Evolutionary conservation across 2,888 invertebrate species (phyloP), one percentile per base, ranked within the genome.

Genomic region (Rhagonycha fulva): DNA sequence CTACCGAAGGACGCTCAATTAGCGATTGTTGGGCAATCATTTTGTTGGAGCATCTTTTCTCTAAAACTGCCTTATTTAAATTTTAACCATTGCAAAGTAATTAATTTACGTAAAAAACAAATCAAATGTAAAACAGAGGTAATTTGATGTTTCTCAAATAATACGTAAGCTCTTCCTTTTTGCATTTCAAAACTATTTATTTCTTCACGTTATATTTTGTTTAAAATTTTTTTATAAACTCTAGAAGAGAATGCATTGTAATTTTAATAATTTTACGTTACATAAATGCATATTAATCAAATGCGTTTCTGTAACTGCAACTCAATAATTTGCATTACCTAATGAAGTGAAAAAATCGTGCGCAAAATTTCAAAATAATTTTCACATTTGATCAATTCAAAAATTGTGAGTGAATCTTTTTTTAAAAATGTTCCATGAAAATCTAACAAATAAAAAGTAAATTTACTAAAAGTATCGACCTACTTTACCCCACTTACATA

Each of bases 401-500:
- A 47, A 47, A 47, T 28, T 47, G 12, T 47, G 2, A n/a, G 47
- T n/a, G 47, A 47, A n/a, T 47, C 47, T 47, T 5, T n/a, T 47
- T 47, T 47, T 47, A 7, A 47, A 28, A 47, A 47, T 47, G 47
- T 47, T n/a, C 47, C 47, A 47, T 47, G 47, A 47, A 47, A 47
- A 47, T 0, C 47, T n/a, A 47, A 62, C 14, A 23, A 68, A 28
- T 68, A 28, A 28, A 67, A 61, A 62, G 62, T 60, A 24, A 60
- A 61, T 68, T 14, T 28, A 47, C 47, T 47, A 47, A 47, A 71
- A 70, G 68, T 47, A 32, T 62, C 74, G 71, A 74, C 74, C 74
- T 74, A 74, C 71, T 71, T 74, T 71, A 62, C 74, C 74, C 74
- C 74, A 71, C 74, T 70, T 14, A 32, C 62, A 26, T 68, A 19